Conservation (phyloP, 2,888 invertebrate species). For the Heliconius sara region DNA sequence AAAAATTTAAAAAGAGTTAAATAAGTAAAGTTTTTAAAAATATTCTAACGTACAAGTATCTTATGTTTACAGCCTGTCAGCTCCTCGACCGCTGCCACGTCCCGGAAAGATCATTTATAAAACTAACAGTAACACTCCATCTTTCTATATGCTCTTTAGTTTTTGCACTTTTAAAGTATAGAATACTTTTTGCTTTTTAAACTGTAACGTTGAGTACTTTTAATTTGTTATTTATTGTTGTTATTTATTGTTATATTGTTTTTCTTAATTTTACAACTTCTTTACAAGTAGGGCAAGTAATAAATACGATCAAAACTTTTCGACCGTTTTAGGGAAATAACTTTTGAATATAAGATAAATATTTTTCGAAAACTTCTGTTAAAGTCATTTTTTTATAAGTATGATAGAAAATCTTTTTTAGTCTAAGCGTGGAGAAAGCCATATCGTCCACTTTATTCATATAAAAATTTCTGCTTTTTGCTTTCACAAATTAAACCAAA, state of each 20-base stretch:
- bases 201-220: not conserved
- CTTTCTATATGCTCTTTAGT: constrained; percentile 20
- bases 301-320: too few relatives aligned
- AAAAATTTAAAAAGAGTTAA: not conserved
- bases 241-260: not conserved
- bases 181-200: not conserved
- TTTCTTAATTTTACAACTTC: not conserved
- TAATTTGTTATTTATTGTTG: not conserved
- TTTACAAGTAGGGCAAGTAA: too few relatives aligned
- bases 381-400: too few relatives aligned
- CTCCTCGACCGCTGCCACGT: not conserved
- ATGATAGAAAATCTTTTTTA: not conserved
- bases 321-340: too few relatives aligned
- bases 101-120: constrained; percentile 25
- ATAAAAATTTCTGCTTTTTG: not conserved
- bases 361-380: too few relatives aligned
- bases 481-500: not conserved
- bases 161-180: constrained; percentile 18
- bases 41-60: not conserved
- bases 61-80: not conserved
- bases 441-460: not conserved
- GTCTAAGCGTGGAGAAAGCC: not conserved
- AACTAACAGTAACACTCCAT: constrained; percentile 21
- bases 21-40: not conserved
- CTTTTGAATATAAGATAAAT: too few relatives aligned